Conservation (phyloP, 2,797 vertebrate species). For the Anas bahamensis region DNA sequence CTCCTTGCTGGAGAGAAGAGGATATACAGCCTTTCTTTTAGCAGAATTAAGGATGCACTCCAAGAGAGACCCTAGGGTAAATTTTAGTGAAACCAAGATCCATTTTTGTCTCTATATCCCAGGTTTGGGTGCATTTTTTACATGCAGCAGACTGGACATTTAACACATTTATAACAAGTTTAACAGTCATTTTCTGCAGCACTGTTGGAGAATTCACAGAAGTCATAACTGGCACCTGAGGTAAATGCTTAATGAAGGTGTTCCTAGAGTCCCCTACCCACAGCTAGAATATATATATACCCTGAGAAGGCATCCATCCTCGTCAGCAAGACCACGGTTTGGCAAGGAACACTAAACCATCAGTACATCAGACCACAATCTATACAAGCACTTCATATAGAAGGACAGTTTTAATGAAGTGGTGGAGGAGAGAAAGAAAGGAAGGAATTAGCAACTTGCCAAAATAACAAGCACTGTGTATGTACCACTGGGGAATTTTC, state of each 20-base stretch:
- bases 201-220: background rate
- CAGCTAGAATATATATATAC: background rate
- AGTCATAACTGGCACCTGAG: background rate
- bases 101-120: background rate
- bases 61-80: background rate
- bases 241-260: background rate
- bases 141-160: background rate
- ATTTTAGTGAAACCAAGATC: background rate
- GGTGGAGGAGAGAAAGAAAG: background rate
- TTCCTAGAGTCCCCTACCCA: background rate
- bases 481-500: background rate
- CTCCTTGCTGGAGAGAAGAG: background rate
- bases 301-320: background rate
- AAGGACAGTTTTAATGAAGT: background rate
- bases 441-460: background rate
- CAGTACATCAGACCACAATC: background rate
- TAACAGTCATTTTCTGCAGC: background rate
- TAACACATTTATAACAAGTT: background rate
- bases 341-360: background rate
- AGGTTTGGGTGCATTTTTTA: background rate
- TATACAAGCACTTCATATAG: background rate
- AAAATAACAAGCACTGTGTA: background rate
- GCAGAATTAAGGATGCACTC: background rate
- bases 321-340: background rate
- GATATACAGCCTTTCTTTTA: background rate